phyloP scores from a whole-genome alignment of 2,113 vertebrate species.

The Corythaixoides concolor region DNA sequence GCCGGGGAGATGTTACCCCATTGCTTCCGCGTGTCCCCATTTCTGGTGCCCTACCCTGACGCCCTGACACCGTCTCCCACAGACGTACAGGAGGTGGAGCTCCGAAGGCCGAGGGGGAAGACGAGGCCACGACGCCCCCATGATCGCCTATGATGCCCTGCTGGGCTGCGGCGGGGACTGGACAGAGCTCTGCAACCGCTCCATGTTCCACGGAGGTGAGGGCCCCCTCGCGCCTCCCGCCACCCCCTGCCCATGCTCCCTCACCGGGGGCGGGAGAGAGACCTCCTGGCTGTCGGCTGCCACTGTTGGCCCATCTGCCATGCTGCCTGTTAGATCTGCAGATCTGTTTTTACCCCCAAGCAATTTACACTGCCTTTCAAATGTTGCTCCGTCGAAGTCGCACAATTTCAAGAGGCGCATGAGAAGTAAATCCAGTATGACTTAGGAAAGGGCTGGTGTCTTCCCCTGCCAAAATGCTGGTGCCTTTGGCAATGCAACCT shows the following conservation, averaged over 20 bases:
- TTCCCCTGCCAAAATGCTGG: neutral
- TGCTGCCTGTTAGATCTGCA: rapidly evolving
- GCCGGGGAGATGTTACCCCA: too few species aligned
- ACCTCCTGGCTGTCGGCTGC: neutral
- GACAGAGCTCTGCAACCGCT: conserved; percentile 87
- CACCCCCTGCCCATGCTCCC: neutral
- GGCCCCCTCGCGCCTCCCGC: rapidly evolving
- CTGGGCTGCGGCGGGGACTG: conserved; percentile 85
- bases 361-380: neutral
- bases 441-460: neutral
- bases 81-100: conserved; percentile 93
- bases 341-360: neutral
- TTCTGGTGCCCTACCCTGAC: neutral
- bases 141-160: conserved; percentile 97
- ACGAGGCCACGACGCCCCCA: conserved; percentile 92
- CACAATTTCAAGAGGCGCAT: neutral
- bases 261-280: rapidly evolving
- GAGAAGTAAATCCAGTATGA: neutral
- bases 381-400: neutral
- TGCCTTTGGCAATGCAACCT: neutral
- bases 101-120: conserved; percentile 89
- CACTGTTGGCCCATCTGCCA: neutral
- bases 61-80: neutral
- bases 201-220: conserved; percentile 95
- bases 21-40: rapidly evolving